Base-by-base conservation (phyloP, 2,797 vertebrate species). In the Aphelocoma californica region DNA sequence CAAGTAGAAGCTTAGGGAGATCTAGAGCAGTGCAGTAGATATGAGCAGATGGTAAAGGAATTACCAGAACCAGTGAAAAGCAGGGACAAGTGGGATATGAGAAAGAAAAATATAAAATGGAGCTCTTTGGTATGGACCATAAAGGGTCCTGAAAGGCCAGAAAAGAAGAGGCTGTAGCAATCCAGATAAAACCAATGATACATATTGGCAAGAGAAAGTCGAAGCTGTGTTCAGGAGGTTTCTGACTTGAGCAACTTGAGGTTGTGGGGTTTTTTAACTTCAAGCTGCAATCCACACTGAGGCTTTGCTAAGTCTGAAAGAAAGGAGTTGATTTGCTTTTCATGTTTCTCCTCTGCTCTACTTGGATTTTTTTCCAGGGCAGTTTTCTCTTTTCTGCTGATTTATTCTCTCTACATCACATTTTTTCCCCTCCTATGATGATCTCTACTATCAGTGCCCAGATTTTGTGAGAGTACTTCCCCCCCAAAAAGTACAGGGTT, bases 321-420 rank as follows among this genome's bases (percentile, higher is more conserved):
- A 94, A 95, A 94, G 74, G 16, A 93, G 78, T 71, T 34, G 3
- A 67, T 87, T 65, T 89, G 38, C 81, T 93, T 93, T 94, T 95
- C 81, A 91, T 85, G 79, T 87, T 81, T 85, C 71, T 81, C 53
- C 57, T 85, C 83, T 95, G 80, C 64, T 93, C 71, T 80, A 40
- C 44, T 60, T 54, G 64, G 74, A 71, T 85, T 87, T 92, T 90
- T 92, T 90, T 87, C 53, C 53, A 70, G 57, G 45, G 25, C 0
- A 0, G 20, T 78, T 93, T 90, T 77, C 74, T 85, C 74, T 93
- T 86, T 82, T 71, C 67, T 28, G 3, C 57, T 78, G 86, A 82
- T 89, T 85, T 92, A 82, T 85, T 94, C 71, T 77, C 78, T 88
- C 83, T 94, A 71, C 38, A 80, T 78, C 67, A 87, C 3, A 0